phyloP scores from a whole-genome alignment of 2,888 invertebrate species.

The Meandrusa payeni region DNA sequence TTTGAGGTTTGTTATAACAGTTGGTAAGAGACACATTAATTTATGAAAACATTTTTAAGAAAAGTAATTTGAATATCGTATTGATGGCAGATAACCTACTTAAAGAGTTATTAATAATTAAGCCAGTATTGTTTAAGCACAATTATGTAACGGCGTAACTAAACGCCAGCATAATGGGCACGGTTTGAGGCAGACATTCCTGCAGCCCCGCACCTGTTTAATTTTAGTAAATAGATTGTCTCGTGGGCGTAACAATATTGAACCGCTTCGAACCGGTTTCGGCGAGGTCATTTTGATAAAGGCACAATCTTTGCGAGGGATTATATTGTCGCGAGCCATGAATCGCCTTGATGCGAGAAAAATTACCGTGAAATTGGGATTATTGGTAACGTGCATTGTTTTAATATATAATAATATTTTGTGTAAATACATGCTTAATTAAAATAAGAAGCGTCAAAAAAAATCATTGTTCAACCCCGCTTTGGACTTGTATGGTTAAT shows the following conservation, averaged over 20 bases:
- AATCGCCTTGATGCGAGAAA: background rate
- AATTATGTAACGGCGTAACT: background rate
- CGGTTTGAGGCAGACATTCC: slow-evolving; percentile 10
- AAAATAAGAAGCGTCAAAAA: no score
- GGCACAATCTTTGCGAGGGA: slow-evolving; percentile 11
- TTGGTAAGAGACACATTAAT: no score
- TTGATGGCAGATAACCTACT: slow-evolving; percentile 8
- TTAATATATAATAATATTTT: no score
- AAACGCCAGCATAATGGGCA: background rate
- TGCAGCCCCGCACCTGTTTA: slow-evolving; percentile 16
- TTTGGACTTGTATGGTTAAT: no score
- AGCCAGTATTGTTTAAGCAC: slow-evolving; percentile 2
- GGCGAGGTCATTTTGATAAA: slow-evolving; percentile 20
- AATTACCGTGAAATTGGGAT: slow-evolving; percentile 5
- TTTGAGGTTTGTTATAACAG: no score
- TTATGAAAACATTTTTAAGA: background rate
- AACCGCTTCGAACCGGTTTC: slow-evolving; percentile 23
- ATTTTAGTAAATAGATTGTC: slow-evolving; percentile 16
- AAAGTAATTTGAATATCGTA: background rate
- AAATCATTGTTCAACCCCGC: no score
- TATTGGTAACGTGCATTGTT: no score
- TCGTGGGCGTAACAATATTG: slow-evolving; percentile 17
- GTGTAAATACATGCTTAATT: no score
- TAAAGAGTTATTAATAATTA: slow-evolving; percentile 8
- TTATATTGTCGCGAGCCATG: slow-evolving; percentile 3